phyloP scores from a whole-genome alignment of 2,888 invertebrate genomes.

The Luperina testacea region DNA sequence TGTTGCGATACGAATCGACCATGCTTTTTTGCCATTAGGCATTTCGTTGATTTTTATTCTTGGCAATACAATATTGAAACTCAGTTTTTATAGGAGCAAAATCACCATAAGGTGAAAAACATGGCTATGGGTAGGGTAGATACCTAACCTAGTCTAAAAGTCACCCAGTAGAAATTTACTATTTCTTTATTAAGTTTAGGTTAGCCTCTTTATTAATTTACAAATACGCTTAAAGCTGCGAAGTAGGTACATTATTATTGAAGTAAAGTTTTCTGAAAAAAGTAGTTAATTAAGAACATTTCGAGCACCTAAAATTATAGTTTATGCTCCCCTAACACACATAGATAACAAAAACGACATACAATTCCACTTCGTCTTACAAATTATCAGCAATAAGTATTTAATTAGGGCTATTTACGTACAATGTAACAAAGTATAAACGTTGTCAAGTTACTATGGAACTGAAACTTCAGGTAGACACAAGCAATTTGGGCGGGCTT shows the following conservation, averaged over 20 bases:
- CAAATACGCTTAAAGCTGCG: background rate
- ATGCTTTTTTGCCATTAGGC: background rate
- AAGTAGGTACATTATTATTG: background rate
- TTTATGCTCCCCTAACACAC: slow-evolving; percentile 27
- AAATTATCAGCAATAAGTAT: slow-evolving; percentile 54
- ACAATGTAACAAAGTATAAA: slow-evolving; percentile 66
- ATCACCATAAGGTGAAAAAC: background rate
- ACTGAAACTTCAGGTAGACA: slow-evolving; percentile 73
- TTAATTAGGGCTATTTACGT: slow-evolving; percentile 63
- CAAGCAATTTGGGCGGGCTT: slow-evolving; percentile 74
- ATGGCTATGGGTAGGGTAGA: background rate
- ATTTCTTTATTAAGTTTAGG: background rate
- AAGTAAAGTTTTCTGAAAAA: background rate
- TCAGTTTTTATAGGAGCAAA: background rate
- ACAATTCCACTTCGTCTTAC: slow-evolving; percentile 26
- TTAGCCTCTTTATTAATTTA: background rate
- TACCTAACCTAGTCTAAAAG: background rate
- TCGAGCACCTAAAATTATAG: background rate
- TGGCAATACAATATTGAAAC: background rate
- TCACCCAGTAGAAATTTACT: background rate
- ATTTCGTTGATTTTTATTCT: background rate
- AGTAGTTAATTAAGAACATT: background rate
- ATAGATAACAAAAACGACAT: slow-evolving; percentile 37
- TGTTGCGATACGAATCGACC: background rate
- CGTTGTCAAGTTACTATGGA: slow-evolving; percentile 66